These are phyloP conservation scores for Cyprinodon brontotheroides DNA, from an alignment of 2,113 vertebrate species.

Conservation along the genomic window DNA sequence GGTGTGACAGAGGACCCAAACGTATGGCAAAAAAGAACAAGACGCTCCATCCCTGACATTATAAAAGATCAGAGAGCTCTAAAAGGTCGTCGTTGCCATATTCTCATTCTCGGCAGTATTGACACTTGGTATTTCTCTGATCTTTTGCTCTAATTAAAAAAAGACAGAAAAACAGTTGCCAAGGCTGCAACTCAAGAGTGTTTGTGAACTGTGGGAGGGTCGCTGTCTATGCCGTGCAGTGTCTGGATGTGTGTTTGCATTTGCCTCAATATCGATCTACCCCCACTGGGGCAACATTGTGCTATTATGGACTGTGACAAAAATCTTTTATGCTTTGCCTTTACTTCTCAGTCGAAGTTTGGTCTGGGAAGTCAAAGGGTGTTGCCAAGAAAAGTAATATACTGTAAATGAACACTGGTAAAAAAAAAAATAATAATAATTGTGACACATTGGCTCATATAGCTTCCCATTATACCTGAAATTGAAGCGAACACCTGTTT, in stretches of 20 bases:
- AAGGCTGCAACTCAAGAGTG: constrained; percentile 50
- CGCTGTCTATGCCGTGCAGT: constrained; percentile 11
- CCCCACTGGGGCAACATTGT: constrained; percentile 13
- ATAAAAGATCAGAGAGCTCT: constrained; percentile 79
- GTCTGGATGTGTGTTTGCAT: constrained; percentile 4
- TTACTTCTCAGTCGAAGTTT: constrained; percentile 1
- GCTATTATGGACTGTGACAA: constrained; percentile 26
- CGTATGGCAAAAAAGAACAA: constrained; percentile 60
- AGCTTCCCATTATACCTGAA: neutral
- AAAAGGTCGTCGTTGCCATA: constrained; percentile 79
- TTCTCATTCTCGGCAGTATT: constrained; percentile 74
- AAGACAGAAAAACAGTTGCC: constrained; percentile 76
- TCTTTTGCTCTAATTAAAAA: constrained; percentile 83
- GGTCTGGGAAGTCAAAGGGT: constrained; percentile 23
- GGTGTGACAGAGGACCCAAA: constrained; percentile 55
- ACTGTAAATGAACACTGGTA: constrained; percentile 4
- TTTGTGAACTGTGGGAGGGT: constrained; percentile 46
- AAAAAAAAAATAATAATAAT: neutral
- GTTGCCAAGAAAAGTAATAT: constrained; percentile 3
- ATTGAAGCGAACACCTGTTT: no score
- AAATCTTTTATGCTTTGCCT: neutral
- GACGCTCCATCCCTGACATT: constrained; percentile 77
- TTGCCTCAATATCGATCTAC: constrained; percentile 1
- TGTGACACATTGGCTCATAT: neutral
- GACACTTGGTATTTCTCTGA: constrained; percentile 84